Evolutionary conservation across 2,888 invertebrate genomes (phyloP), one percentile per base, ranked within the genome.

Genomic region (Lepidocyrtoides sp.): DNA sequence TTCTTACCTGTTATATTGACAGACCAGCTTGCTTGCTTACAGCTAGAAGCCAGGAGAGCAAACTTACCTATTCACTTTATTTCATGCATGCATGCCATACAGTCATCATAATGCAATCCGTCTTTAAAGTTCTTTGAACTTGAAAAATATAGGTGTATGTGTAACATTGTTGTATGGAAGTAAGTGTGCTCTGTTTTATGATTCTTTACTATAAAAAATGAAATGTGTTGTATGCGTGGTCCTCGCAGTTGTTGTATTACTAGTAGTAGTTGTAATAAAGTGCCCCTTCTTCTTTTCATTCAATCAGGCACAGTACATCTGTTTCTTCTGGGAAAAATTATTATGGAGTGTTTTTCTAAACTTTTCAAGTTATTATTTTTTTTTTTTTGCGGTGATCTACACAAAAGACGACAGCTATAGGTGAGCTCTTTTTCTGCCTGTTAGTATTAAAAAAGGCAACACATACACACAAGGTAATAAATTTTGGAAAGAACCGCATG

Each of bases 121-220:
- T 90, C 84, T 90, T 90, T 84, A 90, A 90, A 90, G 90, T 90
- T 90, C 90, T 90, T 90, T 90, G 90, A 90, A 90, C 90, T 90
- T 90, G 90, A 90, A 90, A 89, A 89, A 77, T 77, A 66, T 87
- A 36, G 36, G 72, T 75, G 8, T 69, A n/a, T 36, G 14, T 72
- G 29, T 72, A 44, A 44, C 26, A 72, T 72, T 57, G 57, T 44
- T 79, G 48, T 23, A 75, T 41, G 48, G 1, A 29, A 44, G 54
- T 36, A n/a, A n/a, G 41, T 41, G 17, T 72, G 84, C 5, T 20
- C 26, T 81, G 41, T 69, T 32, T 66, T 66, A 66, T 41, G 4
- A 20, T 72, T 32, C 26, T 69, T 17, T 36, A 36, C 7, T 4
- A 36, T 36, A 36, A 36, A n/a, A n/a, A 69, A 69, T 36, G 20